Conservation (phyloP, 2,113 vertebrate genomes). For the Albula goreensis region DNA sequence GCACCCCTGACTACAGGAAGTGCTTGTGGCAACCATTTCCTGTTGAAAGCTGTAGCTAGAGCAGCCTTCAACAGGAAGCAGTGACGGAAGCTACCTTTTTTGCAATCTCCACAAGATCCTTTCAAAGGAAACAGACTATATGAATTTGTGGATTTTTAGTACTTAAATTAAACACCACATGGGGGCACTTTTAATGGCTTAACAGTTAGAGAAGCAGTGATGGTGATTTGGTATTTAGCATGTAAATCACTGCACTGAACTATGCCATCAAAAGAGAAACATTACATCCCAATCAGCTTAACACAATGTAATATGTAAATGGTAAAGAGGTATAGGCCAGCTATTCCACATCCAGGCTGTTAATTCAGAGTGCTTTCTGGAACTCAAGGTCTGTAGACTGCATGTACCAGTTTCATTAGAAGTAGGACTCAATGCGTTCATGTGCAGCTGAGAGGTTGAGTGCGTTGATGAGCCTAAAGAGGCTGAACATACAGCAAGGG, state of each 20-base stretch:
- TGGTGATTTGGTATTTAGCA: not conserved
- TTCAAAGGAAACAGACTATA: not conserved
- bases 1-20: not conserved
- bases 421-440: not conserved
- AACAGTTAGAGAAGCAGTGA: not conserved
- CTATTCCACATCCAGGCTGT: too few species aligned
- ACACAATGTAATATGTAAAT: too few species aligned
- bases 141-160: not conserved
- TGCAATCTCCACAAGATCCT: not conserved
- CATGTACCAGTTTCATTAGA: not conserved
- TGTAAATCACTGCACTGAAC: not conserved
- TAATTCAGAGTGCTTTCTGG: not conserved
- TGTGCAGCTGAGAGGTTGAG: not conserved
- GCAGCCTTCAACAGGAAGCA: not conserved
- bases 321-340: too few species aligned
- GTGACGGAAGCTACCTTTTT: not conserved
- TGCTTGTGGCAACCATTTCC: slow-evolving; percentile 7
- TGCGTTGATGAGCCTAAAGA: not conserved
- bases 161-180: not conserved
- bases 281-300: not conserved
- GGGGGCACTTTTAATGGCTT: not conserved
- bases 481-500: not conserved
- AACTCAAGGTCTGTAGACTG: not conserved
- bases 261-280: not conserved
- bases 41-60: not conserved